These are phyloP conservation scores for Tragelaphus imberbis DNA, from an alignment of 2,113 vertebrate species.

Conservation along the genomic window DNA sequence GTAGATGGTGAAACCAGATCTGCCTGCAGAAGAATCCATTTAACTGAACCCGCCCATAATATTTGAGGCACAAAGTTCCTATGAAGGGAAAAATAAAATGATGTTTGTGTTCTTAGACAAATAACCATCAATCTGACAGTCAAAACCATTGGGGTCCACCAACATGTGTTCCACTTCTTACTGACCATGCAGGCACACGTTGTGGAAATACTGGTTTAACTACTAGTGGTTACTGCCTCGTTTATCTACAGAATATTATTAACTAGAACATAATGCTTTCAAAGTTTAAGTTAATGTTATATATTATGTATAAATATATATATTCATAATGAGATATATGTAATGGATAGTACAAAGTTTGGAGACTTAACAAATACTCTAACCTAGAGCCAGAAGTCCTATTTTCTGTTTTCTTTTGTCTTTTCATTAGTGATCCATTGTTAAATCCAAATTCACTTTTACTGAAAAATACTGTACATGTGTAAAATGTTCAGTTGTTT, in stretches of 20 bases:
- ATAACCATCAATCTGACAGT: slow-evolving; percentile 19
- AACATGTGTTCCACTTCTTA: slow-evolving; percentile 53
- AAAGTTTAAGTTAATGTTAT: slow-evolving; percentile 86
- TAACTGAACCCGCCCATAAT: not conserved
- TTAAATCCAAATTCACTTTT: slow-evolving; percentile 83
- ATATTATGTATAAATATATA: slow-evolving; percentile 84
- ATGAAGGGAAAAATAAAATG: slow-evolving; percentile 19
- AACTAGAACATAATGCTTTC: slow-evolving; percentile 86
- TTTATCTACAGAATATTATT: slow-evolving; percentile 78
- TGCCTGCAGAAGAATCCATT: slow-evolving; percentile 29
- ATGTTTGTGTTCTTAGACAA: not conserved
- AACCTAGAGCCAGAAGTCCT: slow-evolving; percentile 81
- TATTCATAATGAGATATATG: slow-evolving; percentile 86
- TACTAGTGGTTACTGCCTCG: slow-evolving; percentile 79
- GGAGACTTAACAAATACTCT: slow-evolving; percentile 82
- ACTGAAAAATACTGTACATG: slow-evolving; percentile 88
- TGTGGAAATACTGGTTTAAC: slow-evolving; percentile 74
- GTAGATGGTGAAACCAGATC: not conserved
- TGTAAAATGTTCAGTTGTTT: slow-evolving; percentile 88
- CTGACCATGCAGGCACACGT: slow-evolving; percentile 50
- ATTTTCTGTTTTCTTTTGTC: slow-evolving; percentile 79
- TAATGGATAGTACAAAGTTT: slow-evolving; percentile 85
- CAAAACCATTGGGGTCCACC: slow-evolving; percentile 34
- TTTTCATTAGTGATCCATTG: slow-evolving; percentile 79
- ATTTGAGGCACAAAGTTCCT: slow-evolving; percentile 18